phyloP scores from a whole-genome alignment of 2,888 invertebrate species.

The Nomada fucata region DNA sequence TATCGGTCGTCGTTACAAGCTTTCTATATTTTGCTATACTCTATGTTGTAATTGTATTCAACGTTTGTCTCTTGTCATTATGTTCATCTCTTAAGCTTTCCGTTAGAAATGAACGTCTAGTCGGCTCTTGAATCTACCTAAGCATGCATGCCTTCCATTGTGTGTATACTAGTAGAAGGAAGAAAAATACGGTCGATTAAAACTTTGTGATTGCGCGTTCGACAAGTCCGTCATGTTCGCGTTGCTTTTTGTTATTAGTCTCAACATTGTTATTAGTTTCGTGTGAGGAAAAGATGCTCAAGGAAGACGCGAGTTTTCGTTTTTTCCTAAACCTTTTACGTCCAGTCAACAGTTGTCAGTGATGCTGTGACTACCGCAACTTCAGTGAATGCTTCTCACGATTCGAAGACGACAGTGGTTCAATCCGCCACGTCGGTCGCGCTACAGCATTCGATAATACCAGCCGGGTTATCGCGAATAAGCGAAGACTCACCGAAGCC shows the following conservation, averaged over 20 bases:
- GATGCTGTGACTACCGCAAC: constrained; percentile 71
- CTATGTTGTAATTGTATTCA: background rate
- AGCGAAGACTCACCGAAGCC: constrained; percentile 85
- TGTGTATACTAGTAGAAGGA: constrained; percentile 9
- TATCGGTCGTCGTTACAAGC: constrained; percentile 56
- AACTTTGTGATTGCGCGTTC: constrained; percentile 5
- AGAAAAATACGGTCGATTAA: background rate
- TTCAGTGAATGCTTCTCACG: constrained; percentile 66
- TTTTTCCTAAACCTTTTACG: constrained; percentile 26
- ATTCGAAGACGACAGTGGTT: constrained; percentile 69
- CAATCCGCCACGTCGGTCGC: constrained; percentile 70
- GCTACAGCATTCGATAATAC: constrained; percentile 70
- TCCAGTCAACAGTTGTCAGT: constrained; percentile 75
- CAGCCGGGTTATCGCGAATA: constrained; percentile 83
- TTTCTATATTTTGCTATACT: constrained; percentile 18
- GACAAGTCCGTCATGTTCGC: background rate
- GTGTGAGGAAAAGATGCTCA: background rate
- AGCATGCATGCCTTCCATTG: constrained; percentile 16
- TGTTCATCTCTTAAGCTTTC: background rate
- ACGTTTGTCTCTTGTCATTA: constrained; percentile 12
- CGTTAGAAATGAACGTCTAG: background rate
- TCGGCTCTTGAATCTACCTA: background rate
- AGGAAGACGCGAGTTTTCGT: background rate
- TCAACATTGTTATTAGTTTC: background rate
- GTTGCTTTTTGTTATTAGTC: background rate